phyloP scores from a whole-genome alignment of 2,888 invertebrate species.

The Cryptocephalus moraei region DNA sequence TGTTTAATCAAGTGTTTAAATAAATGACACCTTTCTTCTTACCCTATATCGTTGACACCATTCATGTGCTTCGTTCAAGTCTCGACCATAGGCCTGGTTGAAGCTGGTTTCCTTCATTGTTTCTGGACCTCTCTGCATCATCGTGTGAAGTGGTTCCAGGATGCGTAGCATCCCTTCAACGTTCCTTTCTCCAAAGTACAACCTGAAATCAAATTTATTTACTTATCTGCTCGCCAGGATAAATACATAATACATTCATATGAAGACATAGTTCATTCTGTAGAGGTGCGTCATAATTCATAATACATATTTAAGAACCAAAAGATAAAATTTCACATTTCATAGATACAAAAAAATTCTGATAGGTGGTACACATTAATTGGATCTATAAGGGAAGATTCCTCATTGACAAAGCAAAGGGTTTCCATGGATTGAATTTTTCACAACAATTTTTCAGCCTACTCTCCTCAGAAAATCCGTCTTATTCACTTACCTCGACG shows the following conservation, averaged over 20 bases:
- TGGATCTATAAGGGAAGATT: too few relatives aligned
- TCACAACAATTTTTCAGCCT: neutral
- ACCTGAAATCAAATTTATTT: too few relatives aligned
- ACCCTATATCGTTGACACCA: slow-evolving; percentile 86
- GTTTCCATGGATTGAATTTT: too few relatives aligned
- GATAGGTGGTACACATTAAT: too few relatives aligned
- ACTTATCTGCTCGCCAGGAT: too few relatives aligned
- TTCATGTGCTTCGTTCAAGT: slow-evolving; percentile 87
- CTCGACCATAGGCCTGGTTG: slow-evolving; percentile 90
- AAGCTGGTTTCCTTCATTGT: slow-evolving; percentile 96
- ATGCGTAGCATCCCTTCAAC: slow-evolving; percentile 95
- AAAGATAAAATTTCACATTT: too few relatives aligned
- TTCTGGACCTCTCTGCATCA: slow-evolving; percentile 89
- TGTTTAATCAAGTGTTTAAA: neutral
- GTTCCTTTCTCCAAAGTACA: slow-evolving; percentile 95
- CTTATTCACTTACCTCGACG: slow-evolving; percentile 48
- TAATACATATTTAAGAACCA: too few relatives aligned
- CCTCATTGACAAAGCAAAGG: too few relatives aligned
- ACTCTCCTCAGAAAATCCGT: neutral
- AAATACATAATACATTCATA: too few relatives aligned
- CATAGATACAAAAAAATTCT: too few relatives aligned
- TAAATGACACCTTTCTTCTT: slow-evolving; percentile 1
- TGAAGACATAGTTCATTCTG: neutral
- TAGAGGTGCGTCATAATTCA: too few relatives aligned
- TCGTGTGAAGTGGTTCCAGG: slow-evolving; percentile 85